Evolutionary conservation across 2,113 vertebrate genomes (phyloP), one percentile per base, ranked within the genome.

Genomic region (Nipponia nippon): DNA sequence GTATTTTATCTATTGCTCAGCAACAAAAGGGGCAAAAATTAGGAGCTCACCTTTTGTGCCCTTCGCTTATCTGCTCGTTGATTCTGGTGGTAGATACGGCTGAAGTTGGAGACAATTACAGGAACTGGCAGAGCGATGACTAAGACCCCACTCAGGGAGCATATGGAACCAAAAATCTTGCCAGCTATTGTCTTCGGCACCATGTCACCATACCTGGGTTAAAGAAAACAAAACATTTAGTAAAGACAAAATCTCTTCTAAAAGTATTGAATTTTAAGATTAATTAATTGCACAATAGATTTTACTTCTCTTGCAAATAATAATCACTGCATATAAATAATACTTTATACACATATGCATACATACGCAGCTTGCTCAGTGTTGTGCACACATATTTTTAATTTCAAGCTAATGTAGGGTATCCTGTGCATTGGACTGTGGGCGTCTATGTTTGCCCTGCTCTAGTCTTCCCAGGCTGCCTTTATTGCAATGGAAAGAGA

Each of bases 41-140:
- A 52, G 34, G 7, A 95, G 36, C 95, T 93, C 98, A 99, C 99
- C 99, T 99, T 99, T 88, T 99, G 99, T 7, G 99, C 99, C 50
- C 98, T 98, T 25, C 99, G 98, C 95, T 99, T 99, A 97, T 99
- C 99, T 10, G 99, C 98, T 27, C 99, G 98, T 97, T 99, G 99
- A 70, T 99, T 99, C 97, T 99, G 99, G 96, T 99, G 99, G 98
- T 99, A 99, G 96, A 99, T 99, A 9, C 99, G 99, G 96, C 99
- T 99, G 98, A 99, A 99, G 98, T 99, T 99, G 95, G 99, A 99
- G 55, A 99, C 99, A 53, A 99, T 99, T 90, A 99, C 99, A 4
- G 99, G 99, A 55, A 99, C 99, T 1, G 99, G 99, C 67, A 99
- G 98, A 42, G 99, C 99, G 65, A 99, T 99, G 97, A 99, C 99